Conservation (phyloP, 2,113 vertebrate genomes). For the Gobio gobio region DNA sequence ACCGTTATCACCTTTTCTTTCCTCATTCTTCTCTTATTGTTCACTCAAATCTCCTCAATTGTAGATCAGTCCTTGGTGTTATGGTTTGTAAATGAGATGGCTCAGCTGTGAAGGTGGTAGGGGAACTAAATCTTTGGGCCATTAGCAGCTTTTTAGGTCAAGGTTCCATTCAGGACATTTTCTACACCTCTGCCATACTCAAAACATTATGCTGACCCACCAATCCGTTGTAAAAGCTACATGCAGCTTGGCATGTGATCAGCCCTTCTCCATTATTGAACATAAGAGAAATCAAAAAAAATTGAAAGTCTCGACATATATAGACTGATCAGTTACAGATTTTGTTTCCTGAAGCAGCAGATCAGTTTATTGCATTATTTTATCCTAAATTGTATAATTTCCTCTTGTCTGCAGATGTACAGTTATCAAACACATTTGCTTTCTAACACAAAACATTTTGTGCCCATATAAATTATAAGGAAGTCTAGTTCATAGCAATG, state of each 20-base stretch:
- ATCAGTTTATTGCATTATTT: neutral
- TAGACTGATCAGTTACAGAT: neutral
- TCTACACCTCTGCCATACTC: neutral
- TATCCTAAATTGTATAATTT: neutral
- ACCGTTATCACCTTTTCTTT: neutral
- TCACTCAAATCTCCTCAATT: neutral
- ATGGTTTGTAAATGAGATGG: conserved; percentile 8
- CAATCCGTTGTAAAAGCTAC: neutral
- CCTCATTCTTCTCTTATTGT: neutral
- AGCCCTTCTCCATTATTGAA: neutral
- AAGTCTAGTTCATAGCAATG: neutral
- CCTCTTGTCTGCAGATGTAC: neutral
- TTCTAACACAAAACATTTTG: neutral
- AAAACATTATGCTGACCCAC: neutral
- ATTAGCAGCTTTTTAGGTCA: neutral
- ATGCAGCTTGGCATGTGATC: neutral
- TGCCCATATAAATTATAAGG: neutral
- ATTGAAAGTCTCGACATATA: neutral
- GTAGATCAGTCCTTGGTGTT: neutral
- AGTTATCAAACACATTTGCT: neutral
- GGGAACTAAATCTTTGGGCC: neutral
- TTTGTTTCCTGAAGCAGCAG: neutral
- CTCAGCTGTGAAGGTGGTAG: neutral
- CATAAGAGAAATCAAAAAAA: neutral
- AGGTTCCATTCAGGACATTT: neutral